Evolutionary conservation across 2,797 vertebrate genomes (phyloP).

Genomic region (Microchirus variegatus): DNA sequence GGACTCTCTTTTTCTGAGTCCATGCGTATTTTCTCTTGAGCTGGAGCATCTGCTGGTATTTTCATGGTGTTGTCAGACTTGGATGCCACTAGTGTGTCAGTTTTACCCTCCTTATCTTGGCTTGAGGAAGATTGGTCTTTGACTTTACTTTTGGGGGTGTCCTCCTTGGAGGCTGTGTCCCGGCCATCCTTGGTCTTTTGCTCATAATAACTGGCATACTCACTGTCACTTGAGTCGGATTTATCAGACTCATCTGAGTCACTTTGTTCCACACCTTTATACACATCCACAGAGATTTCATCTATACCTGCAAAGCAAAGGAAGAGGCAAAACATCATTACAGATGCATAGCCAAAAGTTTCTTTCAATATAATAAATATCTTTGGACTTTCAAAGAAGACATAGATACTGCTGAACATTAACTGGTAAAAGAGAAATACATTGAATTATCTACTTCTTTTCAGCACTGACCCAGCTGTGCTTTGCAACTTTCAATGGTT

Average conservation of each 20-base stretch:
- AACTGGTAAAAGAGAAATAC: neutral
- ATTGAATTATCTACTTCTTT: neutral
- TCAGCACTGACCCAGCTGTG: slow-evolving; percentile 89
- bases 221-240: slow-evolving; percentile 94
- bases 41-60: slow-evolving; percentile 57
- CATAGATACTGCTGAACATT: neutral
- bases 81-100: slow-evolving; percentile 60
- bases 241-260: slow-evolving; percentile 98
- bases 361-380: no score
- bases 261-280: slow-evolving; percentile 93
- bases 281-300: slow-evolving; percentile 94
- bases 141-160: slow-evolving; percentile 84
- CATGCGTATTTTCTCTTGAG: slow-evolving; percentile 81
- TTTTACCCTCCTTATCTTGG: slow-evolving; percentile 84
- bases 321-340: neutral
- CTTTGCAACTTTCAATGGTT: slow-evolving; percentile 98
- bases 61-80: slow-evolving; percentile 39
- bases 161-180: slow-evolving; percentile 69
- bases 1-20: slow-evolving; percentile 84
- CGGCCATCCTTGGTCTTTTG: slow-evolving; percentile 88
- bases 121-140: slow-evolving; percentile 75
- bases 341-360: no score
- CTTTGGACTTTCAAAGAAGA: no score
- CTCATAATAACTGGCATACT: slow-evolving; percentile 91
- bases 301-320: slow-evolving; percentile 87